Evolutionary conservation across 2,797 vertebrate species (phyloP).

Genomic region (Phataginus tricuspis): DNA sequence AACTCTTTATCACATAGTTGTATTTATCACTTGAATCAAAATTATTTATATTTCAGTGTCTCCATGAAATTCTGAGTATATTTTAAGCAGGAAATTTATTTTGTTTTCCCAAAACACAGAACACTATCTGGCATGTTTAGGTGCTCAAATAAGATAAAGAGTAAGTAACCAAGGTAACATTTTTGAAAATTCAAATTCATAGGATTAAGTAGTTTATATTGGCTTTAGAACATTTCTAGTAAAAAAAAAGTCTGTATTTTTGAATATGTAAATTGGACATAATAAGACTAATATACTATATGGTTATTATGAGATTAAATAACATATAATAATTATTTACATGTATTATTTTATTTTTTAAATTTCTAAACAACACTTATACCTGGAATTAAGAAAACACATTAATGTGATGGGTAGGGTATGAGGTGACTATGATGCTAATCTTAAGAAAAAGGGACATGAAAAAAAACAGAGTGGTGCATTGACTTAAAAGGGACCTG

Average conservation of each 20-base stretch:
- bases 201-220: not conserved
- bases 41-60: not conserved
- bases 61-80: not conserved
- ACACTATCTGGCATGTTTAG: not conserved
- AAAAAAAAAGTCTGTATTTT: not conserved
- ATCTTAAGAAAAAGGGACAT: not conserved
- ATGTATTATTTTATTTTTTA: not conserved
- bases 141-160: conserved; percentile 6
- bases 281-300: not conserved
- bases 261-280: not conserved
- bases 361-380: not conserved
- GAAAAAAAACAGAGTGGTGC: not conserved
- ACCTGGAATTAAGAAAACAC: not conserved
- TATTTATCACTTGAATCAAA: conserved; percentile 12
- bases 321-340: not conserved
- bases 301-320: not conserved
- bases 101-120: not conserved
- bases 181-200: not conserved
- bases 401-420: not conserved
- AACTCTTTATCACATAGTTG: not conserved
- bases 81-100: not conserved
- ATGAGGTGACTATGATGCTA: not conserved
- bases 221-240: not conserved
- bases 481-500: not conserved
- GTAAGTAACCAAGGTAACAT: not conserved